Evolutionary conservation across 2,113 vertebrate species (phyloP).

Genomic region (Vulpes vulpes): DNA sequence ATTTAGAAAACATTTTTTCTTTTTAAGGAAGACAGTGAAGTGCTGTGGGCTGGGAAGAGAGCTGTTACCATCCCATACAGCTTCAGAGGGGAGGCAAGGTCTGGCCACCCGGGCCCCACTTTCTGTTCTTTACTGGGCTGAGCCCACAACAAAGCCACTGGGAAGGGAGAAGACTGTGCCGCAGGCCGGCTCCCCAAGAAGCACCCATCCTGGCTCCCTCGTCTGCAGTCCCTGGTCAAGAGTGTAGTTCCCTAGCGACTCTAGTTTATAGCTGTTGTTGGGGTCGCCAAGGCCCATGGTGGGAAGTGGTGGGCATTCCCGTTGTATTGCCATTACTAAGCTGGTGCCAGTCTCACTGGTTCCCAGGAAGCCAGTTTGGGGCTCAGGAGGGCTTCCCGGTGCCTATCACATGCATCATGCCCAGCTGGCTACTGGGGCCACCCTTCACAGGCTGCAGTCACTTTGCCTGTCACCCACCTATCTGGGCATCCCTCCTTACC

Average conservation of each 20-base stretch:
- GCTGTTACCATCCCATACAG: neutral
- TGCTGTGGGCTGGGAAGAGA: slow-evolving; percentile 46
- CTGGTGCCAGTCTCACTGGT: neutral
- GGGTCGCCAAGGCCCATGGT: fast-evolving
- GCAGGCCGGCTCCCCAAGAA: neutral
- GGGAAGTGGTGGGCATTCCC: neutral
- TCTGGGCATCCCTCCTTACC: neutral
- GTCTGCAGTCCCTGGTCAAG: neutral
- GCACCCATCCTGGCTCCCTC: neutral
- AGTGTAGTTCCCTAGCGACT: neutral
- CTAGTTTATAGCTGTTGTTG: neutral
- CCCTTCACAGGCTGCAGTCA: neutral
- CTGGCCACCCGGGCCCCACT: no score
- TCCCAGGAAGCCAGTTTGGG: neutral
- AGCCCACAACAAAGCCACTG: neutral
- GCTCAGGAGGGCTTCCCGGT: neutral
- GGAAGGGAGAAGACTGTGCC: neutral
- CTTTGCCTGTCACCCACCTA: neutral
- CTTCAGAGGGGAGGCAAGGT: neutral
- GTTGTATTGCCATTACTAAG: fast-evolving
- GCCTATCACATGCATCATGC: no score
- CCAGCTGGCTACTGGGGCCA: neutral
- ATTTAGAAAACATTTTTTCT: slow-evolving; percentile 59
- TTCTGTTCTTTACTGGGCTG: neutral
- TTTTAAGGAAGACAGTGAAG: slow-evolving; percentile 72